phyloP scores from a whole-genome alignment of 2,113 vertebrate genomes.

The Lepisosteus oculatus region DNA sequence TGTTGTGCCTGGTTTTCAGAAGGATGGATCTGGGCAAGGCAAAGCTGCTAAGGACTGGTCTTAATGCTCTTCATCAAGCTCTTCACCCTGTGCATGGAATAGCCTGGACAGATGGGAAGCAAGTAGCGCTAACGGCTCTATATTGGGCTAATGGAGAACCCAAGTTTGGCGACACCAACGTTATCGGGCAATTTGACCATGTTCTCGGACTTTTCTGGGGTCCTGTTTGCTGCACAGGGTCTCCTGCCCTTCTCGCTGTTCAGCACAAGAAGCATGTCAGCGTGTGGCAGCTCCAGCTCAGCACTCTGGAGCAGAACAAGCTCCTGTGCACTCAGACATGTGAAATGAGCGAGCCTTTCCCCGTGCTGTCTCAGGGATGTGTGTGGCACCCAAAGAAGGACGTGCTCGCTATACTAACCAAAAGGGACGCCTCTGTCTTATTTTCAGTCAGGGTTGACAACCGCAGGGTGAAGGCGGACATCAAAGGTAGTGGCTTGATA shows the following conservation, averaged over 20 bases:
- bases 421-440: slow-evolving; percentile 75
- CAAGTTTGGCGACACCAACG: slow-evolving; percentile 80
- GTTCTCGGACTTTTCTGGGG: slow-evolving; percentile 88
- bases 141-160: slow-evolving; percentile 65
- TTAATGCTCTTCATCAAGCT: slow-evolving; percentile 86
- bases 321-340: slow-evolving; percentile 81
- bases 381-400: slow-evolving; percentile 89
- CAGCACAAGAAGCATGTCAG: slow-evolving; percentile 86
- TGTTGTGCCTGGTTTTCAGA: slow-evolving; percentile 8
- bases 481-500: slow-evolving; percentile 70
- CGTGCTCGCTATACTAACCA: slow-evolving; percentile 80
- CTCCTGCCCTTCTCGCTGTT: slow-evolving; percentile 77
- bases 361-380: slow-evolving; percentile 86
- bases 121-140: slow-evolving; percentile 80
- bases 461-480: slow-evolving; percentile 73
- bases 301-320: slow-evolving; percentile 70
- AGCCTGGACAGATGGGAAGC: slow-evolving; percentile 91
- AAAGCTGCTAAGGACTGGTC: slow-evolving; percentile 81
- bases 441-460: slow-evolving; percentile 73
- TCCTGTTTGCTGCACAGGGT: slow-evolving; percentile 55
- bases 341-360: slow-evolving; percentile 80
- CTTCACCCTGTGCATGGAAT: slow-evolving; percentile 87
- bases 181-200: slow-evolving; percentile 89
- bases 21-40: slow-evolving; percentile 91
- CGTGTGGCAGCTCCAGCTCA: slow-evolving; percentile 83